Evolutionary conservation across 2,113 vertebrate genomes (phyloP), one percentile per base, ranked within the genome.

Genomic region (Tachysurus vachellii): DNA sequence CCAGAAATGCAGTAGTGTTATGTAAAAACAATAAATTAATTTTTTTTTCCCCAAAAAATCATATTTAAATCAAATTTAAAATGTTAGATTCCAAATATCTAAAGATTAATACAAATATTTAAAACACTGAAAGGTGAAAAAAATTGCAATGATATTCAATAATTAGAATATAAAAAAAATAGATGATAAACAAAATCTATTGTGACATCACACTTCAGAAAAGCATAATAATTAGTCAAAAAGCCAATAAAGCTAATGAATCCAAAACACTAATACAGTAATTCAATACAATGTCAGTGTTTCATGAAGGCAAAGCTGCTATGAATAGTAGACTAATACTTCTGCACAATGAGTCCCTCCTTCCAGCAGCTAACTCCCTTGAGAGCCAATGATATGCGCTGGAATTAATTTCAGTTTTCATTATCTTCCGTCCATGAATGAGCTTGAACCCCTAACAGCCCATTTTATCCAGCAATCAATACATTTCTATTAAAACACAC

Each of bases 401-500:
- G 84, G 87, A 88, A 88, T 86, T 76, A 57, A 89, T 85, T 87
- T 59, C 80, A 62, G 80, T 53, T 82, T 88, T 83, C 77, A 83
- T 85, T 76, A 76, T 70, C 66, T 28, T 56, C 53, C 13, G 42
- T 87, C 68, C 31, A 42, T 42, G 44, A 54, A 47, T 19, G n/a
- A 54, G 36, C 79, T 11, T 16, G 19, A 44, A 76, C 73, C 17
- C 56, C 23, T 56, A 84, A 86, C 66, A 80, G 12, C 12, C 85
- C 31, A 81, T 36, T 83, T 80, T 70, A 73, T 83, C 73, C 84
- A 80, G 28, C 54, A 54, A 68, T 85, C 53, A 62, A 83, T 83
- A 79, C 54, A 19, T 57, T 84, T 80, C 75, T 10, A 36, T 68
- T 83, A 56, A 70, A 57, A 57, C 23, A 13, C 16, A 7, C 3